phyloP scores from a whole-genome alignment of 2,113 vertebrate genomes.

The Camelus dromedarius region DNA sequence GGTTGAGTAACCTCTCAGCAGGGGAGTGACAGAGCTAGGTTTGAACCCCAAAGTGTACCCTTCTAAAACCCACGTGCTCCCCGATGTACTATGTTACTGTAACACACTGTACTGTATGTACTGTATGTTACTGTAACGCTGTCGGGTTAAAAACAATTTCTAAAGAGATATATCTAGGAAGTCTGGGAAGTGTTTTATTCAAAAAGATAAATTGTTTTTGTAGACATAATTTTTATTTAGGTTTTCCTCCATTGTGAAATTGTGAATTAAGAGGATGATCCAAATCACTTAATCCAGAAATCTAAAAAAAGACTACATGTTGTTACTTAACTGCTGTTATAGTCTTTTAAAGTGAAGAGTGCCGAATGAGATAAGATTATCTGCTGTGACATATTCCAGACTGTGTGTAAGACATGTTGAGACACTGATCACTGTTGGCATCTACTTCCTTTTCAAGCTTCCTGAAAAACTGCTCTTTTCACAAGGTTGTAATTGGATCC shows the following conservation, averaged over 20 bases:
- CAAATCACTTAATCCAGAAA: background rate
- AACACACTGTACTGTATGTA: no score
- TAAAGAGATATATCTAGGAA: background rate
- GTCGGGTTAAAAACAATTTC: background rate
- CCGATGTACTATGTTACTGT: background rate
- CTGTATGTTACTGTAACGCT: background rate
- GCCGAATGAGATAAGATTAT: background rate
- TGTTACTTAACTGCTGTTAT: background rate
- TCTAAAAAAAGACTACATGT: background rate
- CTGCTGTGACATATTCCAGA: background rate
- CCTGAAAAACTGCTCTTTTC: slow-evolving; percentile 91
- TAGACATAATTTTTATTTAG: background rate
- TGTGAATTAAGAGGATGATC: background rate
- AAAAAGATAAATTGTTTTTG: background rate
- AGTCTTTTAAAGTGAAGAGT: background rate
- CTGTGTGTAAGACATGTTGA: background rate
- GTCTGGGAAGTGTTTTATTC: background rate
- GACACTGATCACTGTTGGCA: slow-evolving; percentile 50
- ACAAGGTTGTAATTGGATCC: slow-evolving; percentile 93
- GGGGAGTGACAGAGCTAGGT: background rate
- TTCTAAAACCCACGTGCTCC: background rate
- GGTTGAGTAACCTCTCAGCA: background rate
- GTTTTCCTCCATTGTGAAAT: slow-evolving; percentile 5
- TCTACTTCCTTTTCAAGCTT: slow-evolving; percentile 84
- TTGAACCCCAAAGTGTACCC: rapidly evolving